Conservation (phyloP, 2,113 vertebrate genomes). For the Isurus oxyrinchus region DNA sequence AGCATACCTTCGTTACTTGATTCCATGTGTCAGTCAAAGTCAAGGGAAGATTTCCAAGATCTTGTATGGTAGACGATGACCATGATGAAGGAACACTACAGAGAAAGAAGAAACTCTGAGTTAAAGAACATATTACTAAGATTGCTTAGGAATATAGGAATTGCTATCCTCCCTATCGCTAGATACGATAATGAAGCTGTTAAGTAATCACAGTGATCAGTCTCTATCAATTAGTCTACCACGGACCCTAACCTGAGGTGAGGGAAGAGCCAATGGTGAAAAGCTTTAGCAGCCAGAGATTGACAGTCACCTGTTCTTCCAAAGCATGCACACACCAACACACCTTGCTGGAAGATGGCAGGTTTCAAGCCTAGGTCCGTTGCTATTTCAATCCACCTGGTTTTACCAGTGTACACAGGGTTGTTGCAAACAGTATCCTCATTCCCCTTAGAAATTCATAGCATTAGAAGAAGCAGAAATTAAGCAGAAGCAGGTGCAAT, state of each 20-base stretch:
- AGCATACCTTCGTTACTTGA: not conserved
- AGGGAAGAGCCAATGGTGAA: not conserved
- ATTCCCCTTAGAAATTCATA: not conserved
- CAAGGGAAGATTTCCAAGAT: conserved; percentile 12
- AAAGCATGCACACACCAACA: not conserved
- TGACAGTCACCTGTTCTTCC: not conserved
- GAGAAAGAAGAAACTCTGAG: not conserved
- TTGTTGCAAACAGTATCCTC: not conserved
- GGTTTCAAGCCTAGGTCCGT: not conserved
- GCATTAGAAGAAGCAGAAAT: not conserved
- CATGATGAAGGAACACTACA: conserved; percentile 18
- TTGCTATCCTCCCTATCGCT: not conserved
- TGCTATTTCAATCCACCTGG: not conserved
- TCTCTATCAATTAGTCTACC: not conserved
- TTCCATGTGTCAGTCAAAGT: not conserved
- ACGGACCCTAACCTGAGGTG: not conserved
- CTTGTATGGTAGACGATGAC: not conserved
- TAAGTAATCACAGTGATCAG: not conserved
- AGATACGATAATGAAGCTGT: not conserved
- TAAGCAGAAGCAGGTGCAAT: no score
- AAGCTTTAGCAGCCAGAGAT: not conserved
- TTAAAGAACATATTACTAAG: not conserved
- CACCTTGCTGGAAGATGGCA: not conserved
- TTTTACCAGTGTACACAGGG: not conserved
- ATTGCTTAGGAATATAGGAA: not conserved